Evolutionary conservation across 2,888 invertebrate genomes (phyloP).

Genomic region (Drosophila leonis): DNA sequence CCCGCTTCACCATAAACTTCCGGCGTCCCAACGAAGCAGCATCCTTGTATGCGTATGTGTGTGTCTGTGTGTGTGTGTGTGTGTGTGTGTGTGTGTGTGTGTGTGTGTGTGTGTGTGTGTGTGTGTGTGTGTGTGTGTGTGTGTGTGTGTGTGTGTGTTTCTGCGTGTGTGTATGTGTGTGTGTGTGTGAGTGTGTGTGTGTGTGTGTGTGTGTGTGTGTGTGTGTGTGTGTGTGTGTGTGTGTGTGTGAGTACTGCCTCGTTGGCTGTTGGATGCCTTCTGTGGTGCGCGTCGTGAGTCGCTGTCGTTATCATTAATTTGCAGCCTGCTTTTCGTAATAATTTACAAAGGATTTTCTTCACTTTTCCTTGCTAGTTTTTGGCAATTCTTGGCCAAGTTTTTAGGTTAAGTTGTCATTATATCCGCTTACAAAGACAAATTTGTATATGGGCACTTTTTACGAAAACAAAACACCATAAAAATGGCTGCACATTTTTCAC

Average conservation of each 20-base stretch:
- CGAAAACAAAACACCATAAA: conserved; percentile 21
- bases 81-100: neutral
- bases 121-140: neutral
- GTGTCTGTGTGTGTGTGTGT: neutral
- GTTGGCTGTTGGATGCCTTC: conserved; percentile 20
- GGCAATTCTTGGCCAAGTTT: conserved; percentile 50
- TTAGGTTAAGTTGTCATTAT: conserved; percentile 62
- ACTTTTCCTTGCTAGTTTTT: conserved; percentile 37
- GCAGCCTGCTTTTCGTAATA: conserved; percentile 74
- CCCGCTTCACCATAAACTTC: conserved; percentile 24
- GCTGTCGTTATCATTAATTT: conserved; percentile 75
- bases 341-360: conserved; percentile 67
- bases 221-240: neutral
- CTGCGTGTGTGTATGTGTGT: too few species aligned
- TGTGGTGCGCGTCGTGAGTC: conserved; percentile 38
- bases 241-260: conserved; percentile 20
- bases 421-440: conserved; percentile 56
- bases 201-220: too few species aligned
- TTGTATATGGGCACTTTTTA: conserved; percentile 39
- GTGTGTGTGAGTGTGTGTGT: too few species aligned
- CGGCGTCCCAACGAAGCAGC: neutral
- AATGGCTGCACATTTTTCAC: conserved; percentile 19
- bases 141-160: too few species aligned
- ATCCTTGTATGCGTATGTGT: neutral
- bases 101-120: neutral